These are phyloP conservation scores for Halcyon malimbica DNA, from an alignment of 2,113 vertebrate genomes.

Conservation along the genomic window DNA sequence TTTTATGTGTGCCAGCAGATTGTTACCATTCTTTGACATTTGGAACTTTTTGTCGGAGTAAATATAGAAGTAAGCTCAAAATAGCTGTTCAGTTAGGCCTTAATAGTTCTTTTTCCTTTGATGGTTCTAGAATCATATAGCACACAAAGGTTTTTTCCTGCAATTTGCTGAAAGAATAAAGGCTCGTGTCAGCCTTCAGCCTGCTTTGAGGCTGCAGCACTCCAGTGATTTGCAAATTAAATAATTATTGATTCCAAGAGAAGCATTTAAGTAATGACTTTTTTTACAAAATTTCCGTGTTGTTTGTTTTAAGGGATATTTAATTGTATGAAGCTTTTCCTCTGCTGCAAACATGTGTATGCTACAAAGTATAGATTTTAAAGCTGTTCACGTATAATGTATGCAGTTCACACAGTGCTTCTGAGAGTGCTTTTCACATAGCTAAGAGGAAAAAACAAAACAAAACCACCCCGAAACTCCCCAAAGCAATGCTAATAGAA, in stretches of 20 bases:
- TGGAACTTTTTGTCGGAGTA: slow-evolving; percentile 27
- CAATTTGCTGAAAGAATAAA: not conserved
- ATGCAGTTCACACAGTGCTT: not conserved
- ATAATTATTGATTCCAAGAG: not conserved
- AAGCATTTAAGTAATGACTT: not conserved
- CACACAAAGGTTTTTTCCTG: not conserved
- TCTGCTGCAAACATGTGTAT: not conserved
- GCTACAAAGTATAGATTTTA: not conserved
- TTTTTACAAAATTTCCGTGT: not conserved
- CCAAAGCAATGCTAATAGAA: not conserved
- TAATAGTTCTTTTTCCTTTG: not conserved
- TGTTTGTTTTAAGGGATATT: not conserved
- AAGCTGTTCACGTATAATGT: not conserved
- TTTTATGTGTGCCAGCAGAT: slow-evolving; percentile 22
- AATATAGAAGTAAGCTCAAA: slow-evolving; percentile 4
- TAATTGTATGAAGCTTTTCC: not conserved
- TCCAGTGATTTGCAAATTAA: not conserved
- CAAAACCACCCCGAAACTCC: not conserved
- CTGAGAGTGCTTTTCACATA: not conserved
- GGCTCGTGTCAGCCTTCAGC: not conserved
- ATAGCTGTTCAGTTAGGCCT: not conserved
- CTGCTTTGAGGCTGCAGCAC: not conserved
- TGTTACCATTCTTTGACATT: not conserved
- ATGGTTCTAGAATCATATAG: not conserved
- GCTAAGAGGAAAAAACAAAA: not conserved